A percentile compares a stretch with the other conserved stretches of the same genome.
Evolutionary conservation across 1,140 invertebrate species (phyloP).

Genomic region (Saccostrea glomerata): DNA sequence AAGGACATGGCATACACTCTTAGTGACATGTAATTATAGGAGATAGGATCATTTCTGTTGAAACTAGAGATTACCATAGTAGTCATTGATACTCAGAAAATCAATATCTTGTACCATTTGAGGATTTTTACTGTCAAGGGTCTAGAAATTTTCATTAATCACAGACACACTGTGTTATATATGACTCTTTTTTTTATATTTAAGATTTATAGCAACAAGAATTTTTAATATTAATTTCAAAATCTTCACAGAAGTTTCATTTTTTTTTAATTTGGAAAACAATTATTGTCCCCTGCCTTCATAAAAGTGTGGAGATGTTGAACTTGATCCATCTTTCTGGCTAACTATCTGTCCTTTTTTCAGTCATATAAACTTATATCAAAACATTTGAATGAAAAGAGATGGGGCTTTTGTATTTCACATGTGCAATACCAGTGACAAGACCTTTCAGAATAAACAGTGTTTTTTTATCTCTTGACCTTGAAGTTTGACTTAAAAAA

Average conservation of each 20-base stretch:
- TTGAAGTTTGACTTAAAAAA: too few species aligned
- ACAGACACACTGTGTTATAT: background rate
- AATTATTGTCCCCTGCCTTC: too few species aligned
- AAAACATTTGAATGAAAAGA: too few species aligned
- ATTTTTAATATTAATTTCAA: background rate
- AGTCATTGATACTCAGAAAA: background rate
- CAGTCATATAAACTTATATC: too few species aligned
- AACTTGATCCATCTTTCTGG: too few species aligned
- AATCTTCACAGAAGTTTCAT: background rate
- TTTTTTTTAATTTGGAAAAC: too few species aligned
- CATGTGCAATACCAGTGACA: too few species aligned
- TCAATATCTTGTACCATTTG: conserved; percentile 4
- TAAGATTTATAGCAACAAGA: background rate
- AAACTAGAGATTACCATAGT: conserved; percentile 9
- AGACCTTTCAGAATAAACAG: too few species aligned
- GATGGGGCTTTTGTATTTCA: too few species aligned
- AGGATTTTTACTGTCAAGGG: background rate
- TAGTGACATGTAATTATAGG: background rate
- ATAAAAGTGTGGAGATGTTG: too few species aligned
- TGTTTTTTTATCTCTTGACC: too few species aligned
- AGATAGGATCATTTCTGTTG: background rate
- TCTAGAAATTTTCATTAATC: background rate
- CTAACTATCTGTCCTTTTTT: too few species aligned
- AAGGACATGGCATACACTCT: background rate
- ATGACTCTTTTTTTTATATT: background rate